phyloP scores from a whole-genome alignment of 2,113 vertebrate species.

The Beaufortia kweichowensis region DNA sequence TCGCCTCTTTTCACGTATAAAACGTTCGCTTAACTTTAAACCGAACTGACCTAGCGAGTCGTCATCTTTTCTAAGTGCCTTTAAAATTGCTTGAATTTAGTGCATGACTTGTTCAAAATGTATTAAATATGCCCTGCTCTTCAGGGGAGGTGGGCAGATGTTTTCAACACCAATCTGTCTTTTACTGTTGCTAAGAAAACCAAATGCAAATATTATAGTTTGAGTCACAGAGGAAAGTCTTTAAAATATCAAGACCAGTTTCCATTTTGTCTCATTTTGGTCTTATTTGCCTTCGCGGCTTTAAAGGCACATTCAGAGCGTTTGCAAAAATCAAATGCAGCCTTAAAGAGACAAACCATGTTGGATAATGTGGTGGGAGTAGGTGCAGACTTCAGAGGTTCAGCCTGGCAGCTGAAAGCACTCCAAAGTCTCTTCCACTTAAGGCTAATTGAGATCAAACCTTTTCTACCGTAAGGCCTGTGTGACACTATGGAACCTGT shows the following conservation, averaged over 20 bases:
- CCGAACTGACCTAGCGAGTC: not conserved
- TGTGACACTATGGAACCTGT: not conserved
- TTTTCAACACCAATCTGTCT: conserved; percentile 10
- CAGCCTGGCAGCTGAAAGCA: conserved; percentile 13
- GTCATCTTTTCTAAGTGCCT: not conserved
- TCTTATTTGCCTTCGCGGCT: not conserved
- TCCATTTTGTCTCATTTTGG: conserved; percentile 12
- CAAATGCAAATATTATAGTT: not conserved
- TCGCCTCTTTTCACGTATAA: not conserved
- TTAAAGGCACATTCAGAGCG: not conserved
- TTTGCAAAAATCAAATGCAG: conserved; percentile 4
- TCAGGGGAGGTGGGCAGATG: not conserved
- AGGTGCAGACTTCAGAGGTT: conserved; percentile 1
- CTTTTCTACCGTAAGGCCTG: not conserved
- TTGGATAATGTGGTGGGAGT: not conserved
- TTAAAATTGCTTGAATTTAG: conserved; percentile 13
- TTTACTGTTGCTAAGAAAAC: not conserved
- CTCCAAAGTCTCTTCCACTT: conserved; percentile 2
- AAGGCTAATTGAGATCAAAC: conserved; percentile 10
- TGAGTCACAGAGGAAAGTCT: not conserved
- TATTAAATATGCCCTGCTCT: not conserved
- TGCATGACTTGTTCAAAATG: conserved; percentile 18
- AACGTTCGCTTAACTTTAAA: not conserved
- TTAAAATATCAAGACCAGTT: not conserved
- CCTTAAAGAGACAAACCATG: not conserved